These are phyloP conservation scores for Drosophila sucinea DNA, from an alignment of 1,140 invertebrate species.

Conservation along the genomic window DNA sequence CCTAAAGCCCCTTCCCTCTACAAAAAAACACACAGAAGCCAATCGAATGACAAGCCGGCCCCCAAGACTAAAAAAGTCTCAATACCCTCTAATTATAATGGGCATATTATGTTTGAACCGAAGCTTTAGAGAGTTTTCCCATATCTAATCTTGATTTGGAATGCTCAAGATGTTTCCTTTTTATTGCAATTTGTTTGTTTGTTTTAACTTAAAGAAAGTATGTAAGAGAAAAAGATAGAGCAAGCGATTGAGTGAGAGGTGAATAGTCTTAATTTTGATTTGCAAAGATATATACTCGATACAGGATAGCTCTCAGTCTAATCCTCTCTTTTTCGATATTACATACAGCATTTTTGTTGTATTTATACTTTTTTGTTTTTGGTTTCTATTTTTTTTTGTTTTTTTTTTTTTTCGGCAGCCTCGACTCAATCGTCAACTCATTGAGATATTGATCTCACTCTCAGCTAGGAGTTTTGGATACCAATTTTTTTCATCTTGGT, in stretches of 20 bases:
- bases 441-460: constrained; percentile 75
- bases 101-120: not conserved
- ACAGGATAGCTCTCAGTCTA: too few relatives aligned
- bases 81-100: not conserved
- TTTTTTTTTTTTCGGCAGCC: constrained; percentile 65
- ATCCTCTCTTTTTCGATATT: not conserved
- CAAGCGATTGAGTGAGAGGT: too few relatives aligned
- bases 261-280: too few relatives aligned
- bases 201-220: too few relatives aligned
- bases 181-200: too few relatives aligned
- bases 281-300: too few relatives aligned
- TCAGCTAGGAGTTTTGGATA: constrained; percentile 28
- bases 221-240: too few relatives aligned
- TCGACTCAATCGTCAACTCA: constrained; percentile 78
- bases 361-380: not conserved
- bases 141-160: too few relatives aligned
- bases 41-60: constrained; percentile 72
- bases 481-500: not conserved
- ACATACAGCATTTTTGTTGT: not conserved
- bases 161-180: too few relatives aligned
- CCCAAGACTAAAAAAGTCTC: constrained; percentile 27
- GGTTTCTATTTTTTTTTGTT: constrained; percentile 1
- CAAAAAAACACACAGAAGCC: constrained; percentile 59
- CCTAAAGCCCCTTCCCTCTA: too few relatives aligned
- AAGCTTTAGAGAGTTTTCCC: too few relatives aligned